phyloP scores from a whole-genome alignment of 2,888 invertebrate species.

The Himalopsyche tibetana region DNA sequence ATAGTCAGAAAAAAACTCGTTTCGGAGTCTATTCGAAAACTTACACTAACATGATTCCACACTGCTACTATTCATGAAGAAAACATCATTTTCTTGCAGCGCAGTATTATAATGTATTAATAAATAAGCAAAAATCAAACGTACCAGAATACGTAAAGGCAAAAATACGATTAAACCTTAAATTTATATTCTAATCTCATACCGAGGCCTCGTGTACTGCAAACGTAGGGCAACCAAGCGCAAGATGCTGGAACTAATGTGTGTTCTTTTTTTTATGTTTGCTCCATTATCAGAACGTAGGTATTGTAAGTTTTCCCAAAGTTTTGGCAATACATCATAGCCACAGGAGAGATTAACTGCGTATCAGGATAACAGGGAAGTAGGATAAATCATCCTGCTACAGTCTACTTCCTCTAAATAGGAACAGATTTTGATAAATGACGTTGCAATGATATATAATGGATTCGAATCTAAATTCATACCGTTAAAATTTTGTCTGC shows the following conservation, averaged over 20 bases:
- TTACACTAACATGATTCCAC: too few relatives aligned
- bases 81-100: not conserved
- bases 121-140: slow-evolving; percentile 16
- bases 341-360: slow-evolving; percentile 26
- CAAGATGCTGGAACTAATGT: slow-evolving; percentile 22
- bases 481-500: not conserved
- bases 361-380: not conserved
- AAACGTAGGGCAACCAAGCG: slow-evolving; percentile 15
- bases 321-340: slow-evolving; percentile 26
- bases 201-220: not conserved
- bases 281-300: slow-evolving; percentile 19
- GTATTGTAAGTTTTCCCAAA: slow-evolving; percentile 20
- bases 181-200: slow-evolving; percentile 30
- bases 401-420: slow-evolving; percentile 22
- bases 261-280: slow-evolving; percentile 15
- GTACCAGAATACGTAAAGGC: not conserved
- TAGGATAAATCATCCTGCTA: slow-evolving; percentile 12
- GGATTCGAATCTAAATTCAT: not conserved
- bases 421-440: slow-evolving; percentile 31
- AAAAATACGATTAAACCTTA: not conserved
- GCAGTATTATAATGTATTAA: not conserved
- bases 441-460: not conserved
- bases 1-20: too few relatives aligned
- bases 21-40: too few relatives aligned
- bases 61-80: too few relatives aligned